A percentile compares a stretch with the other conserved stretches of the same genome.
Evolutionary conservation across 2,888 invertebrate species (phyloP).

Genomic region (Diogma glabrata): DNA sequence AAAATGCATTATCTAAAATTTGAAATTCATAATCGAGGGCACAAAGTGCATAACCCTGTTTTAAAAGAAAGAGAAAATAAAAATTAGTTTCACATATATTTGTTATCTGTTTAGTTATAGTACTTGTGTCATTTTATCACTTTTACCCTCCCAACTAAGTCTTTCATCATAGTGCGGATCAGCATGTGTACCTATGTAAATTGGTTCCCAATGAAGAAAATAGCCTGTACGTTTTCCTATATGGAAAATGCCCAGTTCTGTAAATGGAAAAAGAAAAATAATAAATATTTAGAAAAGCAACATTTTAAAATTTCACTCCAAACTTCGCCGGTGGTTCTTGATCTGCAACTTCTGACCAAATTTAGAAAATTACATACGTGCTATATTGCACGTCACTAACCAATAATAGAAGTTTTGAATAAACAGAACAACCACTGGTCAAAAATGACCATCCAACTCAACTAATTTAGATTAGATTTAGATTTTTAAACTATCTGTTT

Average conservation of each 20-base stretch:
- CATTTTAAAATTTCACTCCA: no score
- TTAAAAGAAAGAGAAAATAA: constrained; percentile 12
- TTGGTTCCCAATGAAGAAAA: constrained; percentile 84
- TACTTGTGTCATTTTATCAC: constrained; percentile 85
- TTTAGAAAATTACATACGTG: no score
- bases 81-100: neutral
- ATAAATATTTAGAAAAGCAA: no score
- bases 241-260: constrained; percentile 63
- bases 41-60: constrained; percentile 82
- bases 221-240: constrained; percentile 70
- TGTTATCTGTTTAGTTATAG: neutral
- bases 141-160: constrained; percentile 88
- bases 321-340: no score
- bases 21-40: constrained; percentile 86
- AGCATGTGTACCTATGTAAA: constrained; percentile 79
- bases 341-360: no score
- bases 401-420: no score
- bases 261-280: no score
- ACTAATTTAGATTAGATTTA: no score
- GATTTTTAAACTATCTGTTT: no score
- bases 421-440: no score
- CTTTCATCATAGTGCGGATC: constrained; percentile 86
- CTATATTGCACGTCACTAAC: no score
- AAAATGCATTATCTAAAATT: constrained; percentile 85
- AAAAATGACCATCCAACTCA: no score